phyloP scores from a whole-genome alignment of 2,113 vertebrate species.

The Catharus bicknelli region DNA sequence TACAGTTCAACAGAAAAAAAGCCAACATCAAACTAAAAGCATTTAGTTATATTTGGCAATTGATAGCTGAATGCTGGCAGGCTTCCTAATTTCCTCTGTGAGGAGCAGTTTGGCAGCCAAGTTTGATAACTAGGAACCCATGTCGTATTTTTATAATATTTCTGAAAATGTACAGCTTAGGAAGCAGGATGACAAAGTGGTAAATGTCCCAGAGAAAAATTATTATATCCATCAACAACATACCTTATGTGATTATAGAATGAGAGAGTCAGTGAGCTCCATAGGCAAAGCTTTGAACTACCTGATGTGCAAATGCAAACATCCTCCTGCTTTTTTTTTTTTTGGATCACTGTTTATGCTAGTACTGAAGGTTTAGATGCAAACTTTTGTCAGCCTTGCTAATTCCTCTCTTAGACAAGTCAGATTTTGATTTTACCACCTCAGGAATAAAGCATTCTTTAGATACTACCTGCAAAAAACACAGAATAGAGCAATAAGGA shows the following conservation, averaged over 20 bases:
- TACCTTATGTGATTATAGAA: background rate
- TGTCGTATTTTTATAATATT: background rate
- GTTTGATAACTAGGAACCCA: background rate
- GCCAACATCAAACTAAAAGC: background rate
- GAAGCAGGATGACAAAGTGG: background rate
- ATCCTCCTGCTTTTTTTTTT: background rate
- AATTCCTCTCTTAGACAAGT: background rate
- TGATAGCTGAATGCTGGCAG: background rate
- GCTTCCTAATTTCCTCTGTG: background rate
- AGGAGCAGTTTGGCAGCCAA: background rate
- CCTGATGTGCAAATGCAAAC: background rate
- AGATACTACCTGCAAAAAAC: background rate
- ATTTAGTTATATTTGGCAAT: background rate
- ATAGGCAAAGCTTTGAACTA: background rate
- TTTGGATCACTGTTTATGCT: background rate
- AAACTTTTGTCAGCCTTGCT: background rate
- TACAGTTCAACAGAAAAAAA: background rate
- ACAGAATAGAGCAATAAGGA: background rate
- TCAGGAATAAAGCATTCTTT: background rate
- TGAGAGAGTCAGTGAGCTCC: background rate
- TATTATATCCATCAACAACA: background rate
- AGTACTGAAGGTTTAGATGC: background rate
- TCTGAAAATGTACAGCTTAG: background rate
- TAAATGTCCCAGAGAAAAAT: background rate
- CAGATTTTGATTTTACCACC: background rate